Evolutionary conservation across 2,888 invertebrate species (phyloP), one percentile per base, ranked within the genome.

Genomic region (Scaptomyza reducta): DNA sequence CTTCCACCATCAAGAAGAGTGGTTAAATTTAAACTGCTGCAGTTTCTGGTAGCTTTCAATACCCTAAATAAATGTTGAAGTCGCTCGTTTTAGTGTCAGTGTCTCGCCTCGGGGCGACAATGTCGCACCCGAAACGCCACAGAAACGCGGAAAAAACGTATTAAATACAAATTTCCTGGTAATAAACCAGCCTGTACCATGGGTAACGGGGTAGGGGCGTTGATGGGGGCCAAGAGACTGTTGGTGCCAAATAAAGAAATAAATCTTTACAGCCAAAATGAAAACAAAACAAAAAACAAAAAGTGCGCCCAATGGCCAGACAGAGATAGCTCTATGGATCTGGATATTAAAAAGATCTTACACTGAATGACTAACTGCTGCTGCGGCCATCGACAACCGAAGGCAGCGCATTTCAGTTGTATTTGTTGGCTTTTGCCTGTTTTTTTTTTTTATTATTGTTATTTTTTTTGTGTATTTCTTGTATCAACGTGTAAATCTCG

Each of bases 151-250:
- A 86, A 83, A 79, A 83, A 82, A 83, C 78, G 74, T 86, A 82
- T 84, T 86, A 83, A 86, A 86, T 83, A 86, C 60, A 81, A 70
- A 83, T 87, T 83, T 83, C 83, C 85, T 87, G 87, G 83, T 83
- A 83, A 83, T 83, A 83, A 83, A 87, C 31, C 31, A 81, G 47
- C 16, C 58, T 27, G 6, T 13, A 33, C 13, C 1, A 18, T 16
- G 18, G 31, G n/a, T n/a, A n/a, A n/a, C n/a, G n/a, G 49, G 55
- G 29, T 33, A 35, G 5, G 63, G 35, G 27, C 14, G 33, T 3
- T 7, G 33, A n/a, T n/a, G 54, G 57, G 45, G 22, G 22, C 22
- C 2, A 22, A 22, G 3, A 22, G 22, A 5, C 22, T 22, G 1
- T 5, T 22, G 70, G 71, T 69, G 63, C 74, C 78, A 81, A 80